Evolutionary conservation across 2,113 vertebrate species (phyloP), one percentile per base, ranked within the genome.

Genomic region (Coturnix japonica): DNA sequence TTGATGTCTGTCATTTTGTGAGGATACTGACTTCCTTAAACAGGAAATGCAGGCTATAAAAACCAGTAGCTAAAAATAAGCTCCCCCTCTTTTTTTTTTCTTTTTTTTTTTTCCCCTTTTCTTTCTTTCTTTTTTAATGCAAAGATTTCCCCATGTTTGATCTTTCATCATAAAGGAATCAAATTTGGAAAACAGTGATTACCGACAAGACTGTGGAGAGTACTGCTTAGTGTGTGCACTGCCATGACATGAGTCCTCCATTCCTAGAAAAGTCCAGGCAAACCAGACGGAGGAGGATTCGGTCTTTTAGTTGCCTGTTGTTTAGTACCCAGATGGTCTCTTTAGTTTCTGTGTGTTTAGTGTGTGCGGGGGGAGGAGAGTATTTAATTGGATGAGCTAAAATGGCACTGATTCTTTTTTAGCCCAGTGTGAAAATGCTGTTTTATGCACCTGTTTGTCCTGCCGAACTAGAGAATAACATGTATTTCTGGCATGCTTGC

Each of bases 31-130:
- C 53, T 90, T 92, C 60, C 72, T 80, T 54, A 39, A 54, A 26
- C 23, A 75, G 85, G 74, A 96, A 95, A 87, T 64, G 12, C 28
- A 64, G 7, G 8, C 85, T 64, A 26, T 64, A 87, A 95, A 94
- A 96, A 61, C 57, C 63, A 82, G 60, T 72, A 14, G 67, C 79
- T 93, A 87, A 44, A 57, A 81, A 73, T 51, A 76, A 81, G 14
- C 46, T 49, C 23, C 13, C 49, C 49, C 25, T 51, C 49, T 51
- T 51, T 25, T 13, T 25, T 49, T 13, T 13, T 25, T 49, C 7
- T 9, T 9, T 30, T 46, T 46, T 11, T 19, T 46, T 9, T 9
- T 19, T 21, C 15, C 20, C 28, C 16, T 16, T 13, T 59, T 56
- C 77, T 65, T 66, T 28, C 39, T 67, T 73, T 43, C 56, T 63